Evolutionary conservation across 1,140 invertebrate species (phyloP).

Genomic region (Hylyphantes graminicola): DNA sequence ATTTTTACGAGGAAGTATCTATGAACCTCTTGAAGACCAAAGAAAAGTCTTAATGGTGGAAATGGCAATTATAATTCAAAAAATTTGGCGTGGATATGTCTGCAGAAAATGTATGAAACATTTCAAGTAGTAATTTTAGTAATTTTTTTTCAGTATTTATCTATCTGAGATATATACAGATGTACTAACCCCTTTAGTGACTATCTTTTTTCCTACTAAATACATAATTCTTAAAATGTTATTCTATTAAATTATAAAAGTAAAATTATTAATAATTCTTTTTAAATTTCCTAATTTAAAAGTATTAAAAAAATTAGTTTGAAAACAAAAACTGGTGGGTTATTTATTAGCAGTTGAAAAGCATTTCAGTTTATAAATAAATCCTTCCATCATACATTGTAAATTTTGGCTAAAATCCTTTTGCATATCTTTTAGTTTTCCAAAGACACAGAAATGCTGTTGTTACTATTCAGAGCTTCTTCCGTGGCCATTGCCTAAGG

Average conservation of each 20-base stretch:
- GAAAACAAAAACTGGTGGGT: neutral
- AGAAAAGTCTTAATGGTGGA: conserved; percentile 77
- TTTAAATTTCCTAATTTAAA: no score
- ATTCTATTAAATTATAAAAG: no score
- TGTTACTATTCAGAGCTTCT: conserved; percentile 85
- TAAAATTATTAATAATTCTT: neutral
- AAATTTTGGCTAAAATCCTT: conserved; percentile 19
- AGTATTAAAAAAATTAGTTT: no score
- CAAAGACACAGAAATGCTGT: conserved; percentile 77
- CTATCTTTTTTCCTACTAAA: no score
- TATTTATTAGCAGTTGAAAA: no score
- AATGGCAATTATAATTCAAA: conserved; percentile 84
- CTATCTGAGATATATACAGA: no score
- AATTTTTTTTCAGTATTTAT: neutral
- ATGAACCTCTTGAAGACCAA: conserved; percentile 87
- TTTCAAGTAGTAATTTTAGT: no score
- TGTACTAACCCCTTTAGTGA: no score
- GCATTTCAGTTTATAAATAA: no score
- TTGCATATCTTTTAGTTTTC: conserved; percentile 72
- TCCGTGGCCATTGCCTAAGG: conserved; percentile 85
- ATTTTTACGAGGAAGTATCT: conserved; percentile 84
- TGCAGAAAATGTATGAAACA: conserved; percentile 73
- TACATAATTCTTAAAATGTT: no score
- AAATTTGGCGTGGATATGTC: conserved; percentile 76
- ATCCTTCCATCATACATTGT: no score